Percentiles rank a stretch among this genome's conserved stretches.
Evolutionary conservation across 2,113 vertebrate genomes (phyloP).

Genomic region (Plecturocebus donacophilus): DNA sequence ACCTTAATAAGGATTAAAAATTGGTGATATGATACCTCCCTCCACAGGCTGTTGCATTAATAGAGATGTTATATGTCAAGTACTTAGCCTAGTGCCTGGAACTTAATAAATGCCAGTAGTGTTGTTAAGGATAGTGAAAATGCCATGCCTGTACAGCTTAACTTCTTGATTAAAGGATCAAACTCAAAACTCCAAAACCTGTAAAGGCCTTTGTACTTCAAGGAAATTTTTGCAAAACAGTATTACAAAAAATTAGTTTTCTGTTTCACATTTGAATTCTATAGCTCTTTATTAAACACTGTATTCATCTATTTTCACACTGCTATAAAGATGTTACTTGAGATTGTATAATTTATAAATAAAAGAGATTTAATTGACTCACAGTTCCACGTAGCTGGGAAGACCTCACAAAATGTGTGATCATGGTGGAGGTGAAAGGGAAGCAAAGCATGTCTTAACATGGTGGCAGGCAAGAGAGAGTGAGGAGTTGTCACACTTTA

Average conservation of each 20-base stretch:
- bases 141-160: background rate
- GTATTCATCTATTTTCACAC: no score
- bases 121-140: background rate
- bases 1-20: background rate
- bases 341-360: no score
- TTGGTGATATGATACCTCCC: background rate
- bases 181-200: constrained; percentile 1
- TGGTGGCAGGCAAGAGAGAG: no score
- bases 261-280: background rate
- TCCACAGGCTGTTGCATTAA: background rate
- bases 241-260: background rate
- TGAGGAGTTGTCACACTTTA: no score
- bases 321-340: no score
- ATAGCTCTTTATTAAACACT: background rate
- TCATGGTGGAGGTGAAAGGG: no score
- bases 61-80: background rate
- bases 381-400: no score
- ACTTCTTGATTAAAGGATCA: background rate
- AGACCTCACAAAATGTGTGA: no score
- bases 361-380: no score
- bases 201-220: background rate
- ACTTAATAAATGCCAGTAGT: background rate
- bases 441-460: no score
- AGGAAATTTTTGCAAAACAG: background rate
- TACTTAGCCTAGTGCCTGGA: background rate